Conservation (phyloP, 2,113 vertebrate genomes). For the Tragelaphus buxtoni region DNA sequence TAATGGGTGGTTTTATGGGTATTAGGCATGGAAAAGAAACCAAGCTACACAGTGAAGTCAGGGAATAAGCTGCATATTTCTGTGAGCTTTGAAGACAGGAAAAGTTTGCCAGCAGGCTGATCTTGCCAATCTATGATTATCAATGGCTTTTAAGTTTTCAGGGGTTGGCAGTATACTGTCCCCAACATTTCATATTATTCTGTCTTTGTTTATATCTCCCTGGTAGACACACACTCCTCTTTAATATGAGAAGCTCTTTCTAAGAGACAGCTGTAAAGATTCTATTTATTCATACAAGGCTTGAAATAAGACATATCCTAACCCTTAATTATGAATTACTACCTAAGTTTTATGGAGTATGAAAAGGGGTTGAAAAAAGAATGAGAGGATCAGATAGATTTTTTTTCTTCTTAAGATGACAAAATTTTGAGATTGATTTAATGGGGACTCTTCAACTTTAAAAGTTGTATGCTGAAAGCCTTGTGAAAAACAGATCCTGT, state of each 20-base stretch:
- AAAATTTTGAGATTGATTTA: slow-evolving; percentile 71
- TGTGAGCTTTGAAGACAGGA: slow-evolving; percentile 18
- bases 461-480: slow-evolving; percentile 75
- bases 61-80: neutral
- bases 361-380: neutral
- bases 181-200: slow-evolving; percentile 63
- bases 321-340: slow-evolving; percentile 79
- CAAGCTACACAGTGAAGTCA: neutral
- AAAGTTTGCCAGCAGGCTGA: neutral
- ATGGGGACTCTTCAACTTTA: slow-evolving; percentile 72
- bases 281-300: slow-evolving; percentile 69
- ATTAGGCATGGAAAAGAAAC: slow-evolving; percentile 27
- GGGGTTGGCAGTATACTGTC: slow-evolving; percentile 24
- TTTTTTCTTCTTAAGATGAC: slow-evolving; percentile 71
- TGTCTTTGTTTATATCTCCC: slow-evolving; percentile 67
- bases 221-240: slow-evolving; percentile 44
- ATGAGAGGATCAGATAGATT: slow-evolving; percentile 50
- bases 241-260: slow-evolving; percentile 74
- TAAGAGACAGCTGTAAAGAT: slow-evolving; percentile 64
- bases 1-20: slow-evolving; percentile 39
- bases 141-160: slow-evolving; percentile 53
- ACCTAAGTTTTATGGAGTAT: slow-evolving; percentile 58
- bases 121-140: slow-evolving; percentile 64
- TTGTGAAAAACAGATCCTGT: slow-evolving; percentile 62
- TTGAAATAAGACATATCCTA: slow-evolving; percentile 72